Evolutionary conservation across 1,140 invertebrate species (phyloP), one percentile per base, ranked within the genome.

Genomic region (Cecropterus lyciades): DNA sequence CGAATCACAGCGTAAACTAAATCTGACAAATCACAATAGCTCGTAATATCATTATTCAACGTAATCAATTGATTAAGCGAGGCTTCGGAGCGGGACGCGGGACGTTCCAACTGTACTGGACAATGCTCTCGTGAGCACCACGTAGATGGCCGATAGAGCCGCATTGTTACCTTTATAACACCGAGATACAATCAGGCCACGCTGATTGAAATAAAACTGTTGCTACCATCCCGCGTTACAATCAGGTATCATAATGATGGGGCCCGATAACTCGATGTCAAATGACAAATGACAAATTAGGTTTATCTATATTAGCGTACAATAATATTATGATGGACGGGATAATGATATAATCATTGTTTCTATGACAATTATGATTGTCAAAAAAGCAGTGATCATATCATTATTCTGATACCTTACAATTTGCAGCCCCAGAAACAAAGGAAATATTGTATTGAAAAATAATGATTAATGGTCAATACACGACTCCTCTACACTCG

Each of bases 171-270:
- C 37, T 43, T 59, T 15, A 15, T 59, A 59, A 33, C 33, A 27
- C 15, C 15, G 24, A 5, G 56, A 59, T 59, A 59, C 56, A 24
- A 59, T 59, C 56, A 15, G 20, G 11, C 13, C 14, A n/a, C 24
- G 43, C 43, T 59, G 43, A 48, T 59, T 59, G 56, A 59, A 59
- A 59, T 59, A 59, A 48, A 59, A 48, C 43, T 48, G 27, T 48
- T 48, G 56, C 43, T 59, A 48, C 43, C 7, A 46, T 8, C 20
- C 14, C 10, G 49, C 14, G 11, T 17, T 37, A 37, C 20, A n/a
- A 37, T n/a, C n/a, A 11, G 14, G n/a, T n/a, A 40, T 53, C 14
- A 14, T 16, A 53, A 53, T 40, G 1, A 43, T 6, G 33, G 10
- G 3, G 4, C 2, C 10, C 33, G 9, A 10, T 37, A 37, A 43